These are phyloP conservation scores for Tapera naevia DNA, from an alignment of 2,797 vertebrate species.

Conservation along the genomic window DNA sequence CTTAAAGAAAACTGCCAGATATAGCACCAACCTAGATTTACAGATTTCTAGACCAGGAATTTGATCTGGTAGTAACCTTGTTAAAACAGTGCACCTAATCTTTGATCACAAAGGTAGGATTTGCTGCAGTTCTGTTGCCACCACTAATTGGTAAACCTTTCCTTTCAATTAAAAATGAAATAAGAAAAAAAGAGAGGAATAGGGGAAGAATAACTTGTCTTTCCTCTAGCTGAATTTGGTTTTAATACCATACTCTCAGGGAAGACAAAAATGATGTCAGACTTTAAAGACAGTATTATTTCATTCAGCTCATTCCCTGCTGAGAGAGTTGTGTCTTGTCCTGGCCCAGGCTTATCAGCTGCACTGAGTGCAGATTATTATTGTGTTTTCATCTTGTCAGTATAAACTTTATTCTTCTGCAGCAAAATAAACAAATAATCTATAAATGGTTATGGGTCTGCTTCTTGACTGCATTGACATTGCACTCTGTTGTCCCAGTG, in stretches of 20 bases:
- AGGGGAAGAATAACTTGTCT: neutral
- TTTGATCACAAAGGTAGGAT: neutral
- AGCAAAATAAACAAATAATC: neutral
- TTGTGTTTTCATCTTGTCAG: neutral
- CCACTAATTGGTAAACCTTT: neutral
- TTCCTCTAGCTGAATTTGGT: neutral
- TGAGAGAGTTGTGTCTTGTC: neutral
- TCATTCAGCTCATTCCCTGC: neutral
- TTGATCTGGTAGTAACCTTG: rapidly evolving
- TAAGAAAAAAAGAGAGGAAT: neutral
- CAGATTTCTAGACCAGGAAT: neutral
- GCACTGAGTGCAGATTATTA: neutral
- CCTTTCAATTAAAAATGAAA: neutral
- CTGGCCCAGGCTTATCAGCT: neutral
- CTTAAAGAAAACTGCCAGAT: neutral
- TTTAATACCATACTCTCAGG: neutral
- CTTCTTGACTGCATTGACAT: neutral
- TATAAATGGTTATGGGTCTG: neutral
- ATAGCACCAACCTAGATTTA: neutral
- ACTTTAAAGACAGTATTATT: neutral
- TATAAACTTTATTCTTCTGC: neutral
- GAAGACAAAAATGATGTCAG: neutral
- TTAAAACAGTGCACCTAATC: neutral
- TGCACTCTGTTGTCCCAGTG: neutral
- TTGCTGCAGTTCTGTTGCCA: neutral